These are phyloP conservation scores for Anniella stebbinsi DNA, from an alignment of 2,797 vertebrate species.

Conservation along the genomic window DNA sequence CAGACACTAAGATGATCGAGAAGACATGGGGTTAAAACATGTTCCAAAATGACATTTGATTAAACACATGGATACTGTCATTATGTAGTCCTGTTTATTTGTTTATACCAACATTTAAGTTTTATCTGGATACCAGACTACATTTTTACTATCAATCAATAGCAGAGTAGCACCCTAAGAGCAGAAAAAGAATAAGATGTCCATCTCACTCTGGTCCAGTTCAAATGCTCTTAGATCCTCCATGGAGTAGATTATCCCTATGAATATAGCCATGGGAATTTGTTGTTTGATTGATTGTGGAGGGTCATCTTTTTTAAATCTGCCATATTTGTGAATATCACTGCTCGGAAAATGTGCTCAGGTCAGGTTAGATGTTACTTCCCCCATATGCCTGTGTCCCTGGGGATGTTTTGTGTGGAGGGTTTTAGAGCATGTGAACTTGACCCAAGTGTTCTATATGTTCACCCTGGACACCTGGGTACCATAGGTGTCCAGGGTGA, in stretches of 20 bases:
- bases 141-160: neutral
- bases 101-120: slow-evolving; percentile 9
- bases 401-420: neutral
- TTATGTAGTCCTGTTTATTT: neutral
- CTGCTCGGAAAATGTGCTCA: neutral
- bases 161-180: neutral
- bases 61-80: slow-evolving; percentile 1
- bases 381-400: neutral
- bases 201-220: neutral
- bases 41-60: neutral
- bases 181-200: neutral
- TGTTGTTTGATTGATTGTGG: neutral
- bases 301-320: neutral
- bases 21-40: neutral
- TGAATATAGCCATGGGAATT: neutral
- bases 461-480: neutral
- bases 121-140: slow-evolving; percentile 1
- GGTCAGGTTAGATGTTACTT: neutral
- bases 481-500: neutral
- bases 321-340: neutral
- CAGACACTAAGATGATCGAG: slow-evolving; percentile 32
- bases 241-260: neutral
- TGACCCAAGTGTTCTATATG: neutral
- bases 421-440: neutral
- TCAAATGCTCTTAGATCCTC: neutral